phyloP scores from a whole-genome alignment of 1,140 invertebrate genomes.

The Hyles vespertilio region DNA sequence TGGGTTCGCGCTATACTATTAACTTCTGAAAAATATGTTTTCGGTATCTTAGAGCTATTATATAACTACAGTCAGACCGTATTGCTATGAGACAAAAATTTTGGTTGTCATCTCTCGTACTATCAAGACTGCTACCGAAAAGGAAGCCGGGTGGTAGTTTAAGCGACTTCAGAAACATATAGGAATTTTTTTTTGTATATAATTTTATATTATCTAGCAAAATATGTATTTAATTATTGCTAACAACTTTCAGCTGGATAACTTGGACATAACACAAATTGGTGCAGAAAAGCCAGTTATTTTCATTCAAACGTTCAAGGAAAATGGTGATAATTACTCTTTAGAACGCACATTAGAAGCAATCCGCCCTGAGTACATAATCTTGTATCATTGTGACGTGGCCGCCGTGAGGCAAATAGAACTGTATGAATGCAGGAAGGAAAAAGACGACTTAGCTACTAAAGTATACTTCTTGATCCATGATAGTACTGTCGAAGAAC shows the following conservation, averaged over 20 bases:
- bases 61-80: no score
- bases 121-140: no score
- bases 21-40: no score
- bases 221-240: conserved; percentile 4
- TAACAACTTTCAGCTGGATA: conserved; percentile 75
- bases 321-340: conserved; percentile 81
- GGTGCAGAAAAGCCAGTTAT: conserved; percentile 78
- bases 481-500: conserved; percentile 94
- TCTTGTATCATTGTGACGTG: conserved; percentile 95
- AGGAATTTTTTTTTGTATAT: no score
- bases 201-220: no score
- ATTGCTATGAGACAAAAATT: no score
- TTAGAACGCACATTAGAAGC: conserved; percentile 81
- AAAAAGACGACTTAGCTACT: conserved; percentile 76
- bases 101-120: no score
- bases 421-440: conserved; percentile 85
- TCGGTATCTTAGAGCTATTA: no score
- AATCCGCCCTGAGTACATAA: conserved; percentile 87
- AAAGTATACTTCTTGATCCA: conserved; percentile 94
- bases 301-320: conserved; percentile 86
- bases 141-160: no score
- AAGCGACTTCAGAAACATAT: no score
- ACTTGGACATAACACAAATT: conserved; percentile 79
- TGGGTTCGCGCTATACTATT: no score
- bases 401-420: conserved; percentile 92